These are phyloP conservation scores for Suricata suricatta DNA, from an alignment of 2,113 vertebrate genomes.

Conservation along the genomic window DNA sequence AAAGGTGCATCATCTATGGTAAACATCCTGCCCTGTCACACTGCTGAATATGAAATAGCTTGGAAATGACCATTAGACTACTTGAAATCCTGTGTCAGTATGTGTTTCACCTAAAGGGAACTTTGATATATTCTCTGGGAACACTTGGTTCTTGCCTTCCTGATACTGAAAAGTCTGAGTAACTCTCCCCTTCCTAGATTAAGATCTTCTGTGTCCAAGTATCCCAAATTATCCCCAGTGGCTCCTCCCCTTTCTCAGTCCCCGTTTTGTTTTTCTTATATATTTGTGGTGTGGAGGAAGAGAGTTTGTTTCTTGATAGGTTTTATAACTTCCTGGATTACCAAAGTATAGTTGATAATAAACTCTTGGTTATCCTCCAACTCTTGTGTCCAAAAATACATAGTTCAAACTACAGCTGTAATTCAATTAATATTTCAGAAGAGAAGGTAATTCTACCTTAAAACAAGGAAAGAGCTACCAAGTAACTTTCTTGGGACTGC, in stretches of 20 bases:
- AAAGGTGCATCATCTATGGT: background rate
- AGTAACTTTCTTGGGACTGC: background rate
- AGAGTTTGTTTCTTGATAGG: background rate
- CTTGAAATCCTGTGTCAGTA: background rate
- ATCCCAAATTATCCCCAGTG: background rate
- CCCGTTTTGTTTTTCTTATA: background rate
- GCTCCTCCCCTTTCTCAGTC: background rate
- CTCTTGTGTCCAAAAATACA: background rate
- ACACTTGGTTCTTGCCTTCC: background rate
- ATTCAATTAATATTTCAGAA: background rate
- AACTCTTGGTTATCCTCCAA: constrained; percentile 15
- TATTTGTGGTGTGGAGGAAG: background rate
- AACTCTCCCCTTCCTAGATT: background rate
- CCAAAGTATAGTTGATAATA: background rate
- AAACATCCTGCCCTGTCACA: background rate
- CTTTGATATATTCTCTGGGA: background rate
- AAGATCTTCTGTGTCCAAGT: background rate
- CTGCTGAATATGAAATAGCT: background rate
- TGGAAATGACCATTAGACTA: background rate
- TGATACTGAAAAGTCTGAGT: background rate
- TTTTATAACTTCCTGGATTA: background rate
- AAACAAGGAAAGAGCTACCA: background rate
- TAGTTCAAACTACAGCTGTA: background rate
- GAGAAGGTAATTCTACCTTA: background rate
- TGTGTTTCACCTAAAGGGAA: background rate